phyloP scores from a whole-genome alignment of 2,888 invertebrate species.

The Watsonalla cultraria region DNA sequence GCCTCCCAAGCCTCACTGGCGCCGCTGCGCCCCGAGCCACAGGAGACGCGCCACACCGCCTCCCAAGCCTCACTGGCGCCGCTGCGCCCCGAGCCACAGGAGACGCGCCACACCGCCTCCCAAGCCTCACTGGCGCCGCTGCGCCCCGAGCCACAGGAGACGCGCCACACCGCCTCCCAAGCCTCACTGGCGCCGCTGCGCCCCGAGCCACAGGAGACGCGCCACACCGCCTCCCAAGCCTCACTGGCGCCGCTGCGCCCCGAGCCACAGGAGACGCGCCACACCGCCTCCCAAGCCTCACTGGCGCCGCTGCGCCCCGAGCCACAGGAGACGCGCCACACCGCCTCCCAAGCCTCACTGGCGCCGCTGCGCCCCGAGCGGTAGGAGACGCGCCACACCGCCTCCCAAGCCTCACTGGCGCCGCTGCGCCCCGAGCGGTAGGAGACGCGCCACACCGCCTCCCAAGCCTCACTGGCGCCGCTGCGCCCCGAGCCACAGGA shows the following conservation, averaged over 20 bases:
- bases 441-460: slow-evolving; percentile 31
- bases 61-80: no score
- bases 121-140: no score
- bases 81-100: no score
- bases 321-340: no score
- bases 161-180: no score
- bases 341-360: slow-evolving; percentile 69
- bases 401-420: slow-evolving; percentile 67
- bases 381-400: slow-evolving; percentile 14
- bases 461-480: slow-evolving; percentile 65
- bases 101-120: no score
- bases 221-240: no score
- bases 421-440: slow-evolving; percentile 36
- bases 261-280: slow-evolving; percentile 44
- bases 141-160: no score
- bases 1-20: slow-evolving; percentile 69
- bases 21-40: slow-evolving; percentile 36
- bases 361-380: slow-evolving; percentile 44
- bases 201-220: no score
- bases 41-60: no score
- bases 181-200: no score
- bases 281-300: slow-evolving; percentile 62
- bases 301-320: no score
- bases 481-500: slow-evolving; percentile 26
- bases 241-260: slow-evolving; percentile 1